Evolutionary conservation across 2,888 invertebrate species (phyloP), one percentile per base, ranked within the genome.

Genomic region (Erynnis tages): DNA sequence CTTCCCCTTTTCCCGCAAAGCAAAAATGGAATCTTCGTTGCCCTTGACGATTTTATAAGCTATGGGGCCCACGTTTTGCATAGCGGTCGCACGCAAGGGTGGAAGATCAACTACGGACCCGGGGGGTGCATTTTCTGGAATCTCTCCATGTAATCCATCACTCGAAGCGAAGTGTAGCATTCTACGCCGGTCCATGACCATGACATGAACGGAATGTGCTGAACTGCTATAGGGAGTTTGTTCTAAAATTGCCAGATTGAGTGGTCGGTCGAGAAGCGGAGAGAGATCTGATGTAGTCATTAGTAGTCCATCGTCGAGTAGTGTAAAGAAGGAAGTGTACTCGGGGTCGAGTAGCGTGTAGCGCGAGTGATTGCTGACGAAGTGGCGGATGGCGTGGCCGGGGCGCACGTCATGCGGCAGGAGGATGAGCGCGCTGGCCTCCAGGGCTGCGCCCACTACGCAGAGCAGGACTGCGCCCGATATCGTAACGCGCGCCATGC

Each of bases 321-420:
- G 93, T 6, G 97, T 95, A 81, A 97, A 97, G 82, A 94, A 97
- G 62, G 95, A 93, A 38, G 95, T 94, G 77, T 93, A 95, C 59
- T 94, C 95, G 43, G 94, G 95, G 69, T 96, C 95, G 68, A 96
- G 83, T 60, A 91, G 80, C 52, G 91, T 90, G 69, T 91, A 90
- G 56, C 90, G 80, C 46, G 84, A 87, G 61, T 83, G 90, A 69
- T 90, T 90, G 60, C 90, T 89, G 62, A 91, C 90, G 82, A 96
- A 95, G 72, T 94, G 93, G 76, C 94, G 94, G 71, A 97, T 94
- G 76, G 95, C 95, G 85, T 94, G 96, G 43, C 97, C 97, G 2
- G 97, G 96, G 76, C 96, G 94, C 64, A 95, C 95, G 76, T 97
- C 97, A 82, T 97, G 96, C 43, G 97, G 96, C 73, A 97, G 91